Percentiles rank a stretch among this genome's conserved stretches.
These are phyloP conservation scores for Cynopterus brachyotis DNA, from an alignment of 2,113 vertebrate species.

Conservation along the genomic window DNA sequence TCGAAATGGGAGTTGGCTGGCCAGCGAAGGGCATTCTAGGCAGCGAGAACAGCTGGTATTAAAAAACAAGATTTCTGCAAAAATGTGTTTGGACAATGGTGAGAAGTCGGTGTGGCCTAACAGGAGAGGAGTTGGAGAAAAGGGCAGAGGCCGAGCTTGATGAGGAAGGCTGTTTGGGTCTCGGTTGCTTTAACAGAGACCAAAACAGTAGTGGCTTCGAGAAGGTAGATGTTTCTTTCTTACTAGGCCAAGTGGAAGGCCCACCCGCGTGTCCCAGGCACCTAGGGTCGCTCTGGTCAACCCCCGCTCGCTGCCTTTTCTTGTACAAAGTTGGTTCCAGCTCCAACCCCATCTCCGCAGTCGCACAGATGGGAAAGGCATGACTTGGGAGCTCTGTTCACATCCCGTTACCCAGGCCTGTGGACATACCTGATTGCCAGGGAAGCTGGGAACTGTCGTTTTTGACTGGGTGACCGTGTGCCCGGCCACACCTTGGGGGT, in stretches of 20 bases:
- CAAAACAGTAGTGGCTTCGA: not conserved
- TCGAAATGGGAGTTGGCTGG: not conserved
- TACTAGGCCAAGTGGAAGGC: not conserved
- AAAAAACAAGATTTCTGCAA: not conserved
- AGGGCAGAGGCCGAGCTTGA: not conserved
- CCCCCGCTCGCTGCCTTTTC: no score
- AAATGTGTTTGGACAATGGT: not conserved
- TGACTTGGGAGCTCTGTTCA: not conserved
- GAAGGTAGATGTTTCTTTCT: not conserved
- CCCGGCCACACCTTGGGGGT: not conserved
- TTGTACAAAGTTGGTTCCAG: not conserved
- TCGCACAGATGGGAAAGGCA: not conserved
- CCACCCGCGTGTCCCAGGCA: not conserved
- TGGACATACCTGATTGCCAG: not conserved
- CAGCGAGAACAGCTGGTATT: not conserved
- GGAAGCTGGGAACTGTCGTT: not conserved
- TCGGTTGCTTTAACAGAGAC: not conserved
- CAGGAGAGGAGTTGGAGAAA: not conserved
- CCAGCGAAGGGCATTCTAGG: not conserved
- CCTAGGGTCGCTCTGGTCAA: not conserved
- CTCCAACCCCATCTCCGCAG: not conserved
- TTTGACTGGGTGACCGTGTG: not conserved
- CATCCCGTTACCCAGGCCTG: not conserved
- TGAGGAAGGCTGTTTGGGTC: not conserved
- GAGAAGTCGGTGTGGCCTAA: not conserved